phyloP scores from a whole-genome alignment of 2,113 vertebrate genomes.

The Blennius ocellaris region DNA sequence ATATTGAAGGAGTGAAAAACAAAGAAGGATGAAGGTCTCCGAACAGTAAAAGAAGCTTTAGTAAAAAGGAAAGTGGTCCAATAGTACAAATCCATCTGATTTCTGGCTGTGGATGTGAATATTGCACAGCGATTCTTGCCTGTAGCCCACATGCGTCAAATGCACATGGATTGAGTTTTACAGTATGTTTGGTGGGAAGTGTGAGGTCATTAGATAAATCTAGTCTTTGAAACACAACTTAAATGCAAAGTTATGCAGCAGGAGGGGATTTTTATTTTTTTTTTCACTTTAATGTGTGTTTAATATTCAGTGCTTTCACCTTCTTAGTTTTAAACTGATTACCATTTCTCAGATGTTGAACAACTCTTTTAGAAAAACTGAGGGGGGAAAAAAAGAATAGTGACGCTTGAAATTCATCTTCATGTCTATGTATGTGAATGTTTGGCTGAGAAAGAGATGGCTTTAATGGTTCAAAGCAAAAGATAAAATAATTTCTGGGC shows the following conservation, averaged over 20 bases:
- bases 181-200: not conserved
- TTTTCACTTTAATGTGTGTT: not conserved
- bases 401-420: slow-evolving; percentile 24
- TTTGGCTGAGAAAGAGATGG: slow-evolving; percentile 16
- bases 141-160: slow-evolving; percentile 26
- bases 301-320: slow-evolving; percentile 34
- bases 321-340: slow-evolving; percentile 18
- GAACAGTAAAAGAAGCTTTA: not conserved
- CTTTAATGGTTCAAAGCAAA: slow-evolving; percentile 26
- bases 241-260: slow-evolving; percentile 29
- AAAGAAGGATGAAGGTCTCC: not conserved
- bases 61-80: slow-evolving; percentile 1
- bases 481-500: slow-evolving; percentile 6
- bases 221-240: not conserved
- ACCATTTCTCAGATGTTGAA: slow-evolving; percentile 4
- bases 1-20: slow-evolving; percentile 8
- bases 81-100: slow-evolving; percentile 4
- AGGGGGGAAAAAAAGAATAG: not conserved
- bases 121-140: slow-evolving; percentile 6
- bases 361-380: slow-evolving; percentile 8
- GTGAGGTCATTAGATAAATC: too few species aligned
- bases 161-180: slow-evolving; percentile 17
- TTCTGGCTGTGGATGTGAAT: slow-evolving; percentile 26
- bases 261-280: not conserved
- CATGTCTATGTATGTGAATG: not conserved